phyloP scores from a whole-genome alignment of 2,888 invertebrate genomes.

The Tenthredo livida region DNA sequence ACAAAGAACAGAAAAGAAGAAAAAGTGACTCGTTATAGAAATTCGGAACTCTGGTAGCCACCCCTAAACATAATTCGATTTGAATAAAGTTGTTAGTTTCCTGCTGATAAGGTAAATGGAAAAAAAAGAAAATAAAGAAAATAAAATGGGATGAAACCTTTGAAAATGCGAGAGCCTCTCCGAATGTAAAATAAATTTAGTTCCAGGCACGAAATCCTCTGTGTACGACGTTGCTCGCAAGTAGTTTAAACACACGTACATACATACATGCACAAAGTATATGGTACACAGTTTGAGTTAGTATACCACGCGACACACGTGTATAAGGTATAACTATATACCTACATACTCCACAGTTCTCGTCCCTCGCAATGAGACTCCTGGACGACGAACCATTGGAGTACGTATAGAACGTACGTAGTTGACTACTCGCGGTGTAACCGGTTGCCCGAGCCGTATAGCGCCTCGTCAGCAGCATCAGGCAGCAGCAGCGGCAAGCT shows the following conservation, averaged over 20 bases:
- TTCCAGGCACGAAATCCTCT: neutral
- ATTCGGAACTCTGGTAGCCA: too few relatives aligned
- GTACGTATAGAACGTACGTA: constrained; percentile 23
- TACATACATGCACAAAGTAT: neutral
- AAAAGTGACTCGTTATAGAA: too few relatives aligned
- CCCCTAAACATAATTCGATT: neutral
- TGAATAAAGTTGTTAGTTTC: neutral
- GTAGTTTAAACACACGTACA: neutral
- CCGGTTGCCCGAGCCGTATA: constrained; percentile 28
- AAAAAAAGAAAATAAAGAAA: neutral
- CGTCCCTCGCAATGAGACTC: constrained; percentile 10
- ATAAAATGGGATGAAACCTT: neutral
- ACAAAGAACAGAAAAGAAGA: too few relatives aligned
- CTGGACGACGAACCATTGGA: neutral
- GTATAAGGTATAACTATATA: neutral
- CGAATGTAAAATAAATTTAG: neutral
- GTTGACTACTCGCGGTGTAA: constrained; percentile 36
- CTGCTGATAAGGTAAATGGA: neutral
- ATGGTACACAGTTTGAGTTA: too few relatives aligned
- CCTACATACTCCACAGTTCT: neutral
- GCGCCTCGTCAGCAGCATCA: constrained; percentile 30
- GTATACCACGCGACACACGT: neutral
- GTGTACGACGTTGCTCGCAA: neutral
- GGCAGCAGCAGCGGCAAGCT: neutral
- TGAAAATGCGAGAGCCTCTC: neutral